A percentile compares a stretch with the other conserved stretches of the same genome.
Evolutionary conservation across 1,140 invertebrate species (phyloP).

Genomic region (Papilio machaon): DNA sequence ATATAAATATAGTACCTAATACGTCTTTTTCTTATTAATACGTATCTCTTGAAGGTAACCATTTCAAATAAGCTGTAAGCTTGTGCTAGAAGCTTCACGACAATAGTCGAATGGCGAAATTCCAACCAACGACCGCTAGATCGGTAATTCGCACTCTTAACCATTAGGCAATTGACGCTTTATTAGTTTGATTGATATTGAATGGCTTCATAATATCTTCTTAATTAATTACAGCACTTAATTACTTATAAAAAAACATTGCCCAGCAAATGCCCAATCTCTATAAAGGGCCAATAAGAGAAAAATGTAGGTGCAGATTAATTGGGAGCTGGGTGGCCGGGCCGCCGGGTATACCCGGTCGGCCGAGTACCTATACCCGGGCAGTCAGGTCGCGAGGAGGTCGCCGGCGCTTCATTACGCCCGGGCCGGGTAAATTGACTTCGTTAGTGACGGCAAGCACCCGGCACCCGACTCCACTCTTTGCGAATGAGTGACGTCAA

Average conservation of each 20-base stretch:
- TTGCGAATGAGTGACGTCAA: slow-evolving; percentile 27
- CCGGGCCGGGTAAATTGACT: slow-evolving; percentile 51
- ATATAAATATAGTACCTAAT: too few relatives aligned
- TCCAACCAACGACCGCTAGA: too few relatives aligned
- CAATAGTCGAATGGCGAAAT: too few relatives aligned
- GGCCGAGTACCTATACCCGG: background rate
- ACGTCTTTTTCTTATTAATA: too few relatives aligned
- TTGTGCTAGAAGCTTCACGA: too few relatives aligned
- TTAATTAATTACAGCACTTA: background rate
- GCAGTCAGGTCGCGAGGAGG: slow-evolving; percentile 14
- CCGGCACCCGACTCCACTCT: slow-evolving; percentile 29
- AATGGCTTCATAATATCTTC: background rate
- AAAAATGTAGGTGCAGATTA: slow-evolving; percentile 42
- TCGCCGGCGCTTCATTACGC: slow-evolving; percentile 48
- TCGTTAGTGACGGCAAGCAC: slow-evolving; percentile 46
- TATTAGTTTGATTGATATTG: background rate
- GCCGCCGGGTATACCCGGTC: slow-evolving; percentile 12
- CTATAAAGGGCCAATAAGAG: slow-evolving; percentile 41
- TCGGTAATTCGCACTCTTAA: too few relatives aligned
- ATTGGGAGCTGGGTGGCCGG: slow-evolving; percentile 41
- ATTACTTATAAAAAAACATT: slow-evolving; percentile 31
- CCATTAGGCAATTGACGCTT: background rate
- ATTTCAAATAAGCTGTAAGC: too few relatives aligned
- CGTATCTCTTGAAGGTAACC: too few relatives aligned
- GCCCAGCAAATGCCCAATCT: slow-evolving; percentile 22